Conservation (phyloP, 2,888 invertebrate species). For the Hydroisotoma schaefferi region DNA sequence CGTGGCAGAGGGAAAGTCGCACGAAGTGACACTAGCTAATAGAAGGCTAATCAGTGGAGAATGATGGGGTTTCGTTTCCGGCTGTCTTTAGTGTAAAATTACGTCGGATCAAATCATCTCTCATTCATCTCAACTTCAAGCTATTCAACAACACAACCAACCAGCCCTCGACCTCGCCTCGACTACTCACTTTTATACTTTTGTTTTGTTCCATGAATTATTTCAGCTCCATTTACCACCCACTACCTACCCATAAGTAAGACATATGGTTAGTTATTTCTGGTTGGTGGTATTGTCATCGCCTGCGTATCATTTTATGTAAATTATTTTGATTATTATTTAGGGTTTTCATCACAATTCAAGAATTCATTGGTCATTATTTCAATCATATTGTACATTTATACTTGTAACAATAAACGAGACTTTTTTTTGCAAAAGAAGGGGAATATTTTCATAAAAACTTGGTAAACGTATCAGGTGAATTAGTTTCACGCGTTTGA, state of each 20-base stretch:
- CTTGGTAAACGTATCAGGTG: too few species aligned
- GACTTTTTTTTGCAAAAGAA: too few species aligned
- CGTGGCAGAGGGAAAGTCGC: slow-evolving; percentile 38
- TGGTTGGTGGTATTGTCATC: too few species aligned
- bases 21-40: slow-evolving; percentile 45
- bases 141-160: background rate
- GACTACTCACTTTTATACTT: too few species aligned
- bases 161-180: background rate
- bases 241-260: too few species aligned
- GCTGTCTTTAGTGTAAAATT: background rate
- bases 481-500: too few species aligned
- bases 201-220: too few species aligned
- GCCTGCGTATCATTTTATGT: too few species aligned
- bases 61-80: slow-evolving; percentile 17
- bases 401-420: too few species aligned
- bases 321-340: background rate
- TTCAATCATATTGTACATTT: background rate
- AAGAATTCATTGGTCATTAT: background rate
- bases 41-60: slow-evolving; percentile 14
- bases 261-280: too few species aligned
- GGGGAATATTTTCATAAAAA: too few species aligned
- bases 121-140: background rate
- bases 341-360: background rate
- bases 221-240: too few species aligned
- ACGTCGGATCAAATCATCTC: background rate